These are phyloP conservation scores for Aythya fuligula DNA, from an alignment of 2,797 vertebrate genomes.

Conservation along the genomic window DNA sequence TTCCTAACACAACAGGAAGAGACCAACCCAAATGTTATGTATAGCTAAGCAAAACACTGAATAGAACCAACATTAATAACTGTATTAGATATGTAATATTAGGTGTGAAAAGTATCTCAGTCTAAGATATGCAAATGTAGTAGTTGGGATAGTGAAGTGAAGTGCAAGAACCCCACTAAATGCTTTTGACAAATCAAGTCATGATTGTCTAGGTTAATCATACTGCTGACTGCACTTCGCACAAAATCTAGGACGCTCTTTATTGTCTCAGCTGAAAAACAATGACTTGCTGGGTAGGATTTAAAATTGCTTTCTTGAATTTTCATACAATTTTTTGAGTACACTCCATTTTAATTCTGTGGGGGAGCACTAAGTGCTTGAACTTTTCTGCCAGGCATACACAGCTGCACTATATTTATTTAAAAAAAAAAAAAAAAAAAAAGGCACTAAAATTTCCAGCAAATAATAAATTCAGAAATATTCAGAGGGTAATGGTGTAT, in stretches of 20 bases:
- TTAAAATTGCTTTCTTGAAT: not conserved
- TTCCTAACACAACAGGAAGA: not conserved
- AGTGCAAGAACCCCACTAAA: conserved; percentile 16
- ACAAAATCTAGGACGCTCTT: conserved; percentile 25
- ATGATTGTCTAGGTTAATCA: conserved; percentile 50
- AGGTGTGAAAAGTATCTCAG: not conserved
- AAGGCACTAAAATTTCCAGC: not conserved
- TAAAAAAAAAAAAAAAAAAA: not conserved
- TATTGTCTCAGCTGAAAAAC: not conserved
- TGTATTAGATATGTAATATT: not conserved
- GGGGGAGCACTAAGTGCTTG: not conserved
- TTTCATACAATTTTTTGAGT: not conserved
- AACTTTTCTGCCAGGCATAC: not conserved
- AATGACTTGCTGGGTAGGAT: not conserved
- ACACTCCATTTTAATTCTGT: not conserved
- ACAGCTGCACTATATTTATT: not conserved
- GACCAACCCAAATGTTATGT: not conserved
- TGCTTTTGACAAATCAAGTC: conserved; percentile 40
- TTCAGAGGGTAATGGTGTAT: not conserved
- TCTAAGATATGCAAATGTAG: not conserved
- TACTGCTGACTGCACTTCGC: conserved; percentile 15
- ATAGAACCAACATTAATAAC: not conserved
- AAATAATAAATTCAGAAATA: not conserved
- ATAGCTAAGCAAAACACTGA: not conserved
- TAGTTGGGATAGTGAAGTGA: not conserved